These are phyloP conservation scores for Prionace glauca DNA, from an alignment of 2,797 vertebrate genomes.

Conservation along the genomic window DNA sequence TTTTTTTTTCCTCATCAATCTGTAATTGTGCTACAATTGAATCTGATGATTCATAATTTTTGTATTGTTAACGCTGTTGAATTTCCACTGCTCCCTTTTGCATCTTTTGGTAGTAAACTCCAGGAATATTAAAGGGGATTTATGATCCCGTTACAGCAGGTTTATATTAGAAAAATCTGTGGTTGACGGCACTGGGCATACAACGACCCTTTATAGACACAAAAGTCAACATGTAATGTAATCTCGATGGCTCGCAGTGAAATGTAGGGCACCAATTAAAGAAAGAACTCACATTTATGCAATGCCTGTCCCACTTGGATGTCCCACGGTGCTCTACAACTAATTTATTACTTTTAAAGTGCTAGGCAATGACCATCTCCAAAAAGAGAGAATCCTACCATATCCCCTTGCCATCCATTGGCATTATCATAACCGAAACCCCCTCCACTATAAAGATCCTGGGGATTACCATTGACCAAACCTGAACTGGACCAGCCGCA, in stretches of 20 bases:
- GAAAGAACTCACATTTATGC: neutral
- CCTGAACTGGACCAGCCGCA: neutral
- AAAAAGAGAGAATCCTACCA: neutral
- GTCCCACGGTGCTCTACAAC: neutral
- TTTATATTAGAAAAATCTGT: neutral
- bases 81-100: slow-evolving; percentile 15
- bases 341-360: neutral
- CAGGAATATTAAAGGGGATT: slow-evolving; percentile 9
- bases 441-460: neutral
- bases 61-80: slow-evolving; percentile 10
- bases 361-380: neutral
- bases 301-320: neutral
- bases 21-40: neutral
- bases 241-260: neutral
- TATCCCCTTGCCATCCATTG: neutral
- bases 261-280: neutral
- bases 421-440: neutral
- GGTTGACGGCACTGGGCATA: neutral
- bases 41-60: slow-evolving; percentile 24
- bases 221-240: neutral
- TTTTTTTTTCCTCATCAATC: slow-evolving; percentile 16
- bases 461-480: neutral
- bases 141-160: neutral
- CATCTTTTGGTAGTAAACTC: neutral
- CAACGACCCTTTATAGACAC: neutral